Evolutionary conservation across 2,888 invertebrate species (phyloP).

Genomic region (Microchrysa polita): DNA sequence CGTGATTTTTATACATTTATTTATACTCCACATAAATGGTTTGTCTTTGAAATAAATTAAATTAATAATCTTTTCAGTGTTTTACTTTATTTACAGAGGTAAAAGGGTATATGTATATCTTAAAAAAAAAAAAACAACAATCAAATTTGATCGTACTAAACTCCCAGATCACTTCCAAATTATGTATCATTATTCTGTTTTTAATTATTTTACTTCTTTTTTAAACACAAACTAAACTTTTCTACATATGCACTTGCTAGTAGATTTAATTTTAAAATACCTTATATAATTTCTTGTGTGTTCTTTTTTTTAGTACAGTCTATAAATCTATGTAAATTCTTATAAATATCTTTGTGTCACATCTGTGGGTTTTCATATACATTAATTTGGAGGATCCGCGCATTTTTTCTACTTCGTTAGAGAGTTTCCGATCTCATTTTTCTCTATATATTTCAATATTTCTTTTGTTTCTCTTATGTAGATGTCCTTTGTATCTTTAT

Average conservation of each 20-base stretch:
- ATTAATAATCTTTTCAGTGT: background rate
- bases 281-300: background rate
- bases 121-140: background rate
- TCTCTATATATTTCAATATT: no score
- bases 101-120: no score
- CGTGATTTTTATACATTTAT: background rate
- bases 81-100: constrained; percentile 11
- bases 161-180: background rate
- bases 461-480: no score
- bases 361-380: constrained; percentile 7
- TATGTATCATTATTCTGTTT: background rate
- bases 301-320: no score
- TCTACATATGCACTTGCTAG: no score
- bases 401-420: background rate
- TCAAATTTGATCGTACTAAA: background rate
- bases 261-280: background rate
- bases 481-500: no score
- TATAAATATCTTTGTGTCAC: constrained; percentile 17
- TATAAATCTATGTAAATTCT: background rate
- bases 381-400: background rate
- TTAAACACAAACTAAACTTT: no score
- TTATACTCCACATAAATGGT: background rate
- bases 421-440: no score
- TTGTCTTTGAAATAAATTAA: constrained; percentile 34
- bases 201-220: no score